phyloP scores from a whole-genome alignment of 2,888 invertebrate species.

The Trichopria drosophilae region DNA sequence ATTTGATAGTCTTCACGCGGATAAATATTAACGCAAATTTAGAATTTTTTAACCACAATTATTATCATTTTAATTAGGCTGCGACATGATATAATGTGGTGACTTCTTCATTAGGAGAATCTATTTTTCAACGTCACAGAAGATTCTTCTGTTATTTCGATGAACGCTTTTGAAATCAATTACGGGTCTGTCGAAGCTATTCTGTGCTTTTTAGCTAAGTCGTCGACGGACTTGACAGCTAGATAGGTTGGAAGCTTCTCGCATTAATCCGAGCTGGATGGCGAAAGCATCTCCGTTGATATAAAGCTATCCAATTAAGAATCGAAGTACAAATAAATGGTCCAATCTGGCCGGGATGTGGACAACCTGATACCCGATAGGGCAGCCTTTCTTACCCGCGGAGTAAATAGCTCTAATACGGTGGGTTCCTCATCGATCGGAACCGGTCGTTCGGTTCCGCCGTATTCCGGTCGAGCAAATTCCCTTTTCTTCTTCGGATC shows the following conservation, averaged over 20 bases:
- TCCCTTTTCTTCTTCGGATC: conserved; percentile 12
- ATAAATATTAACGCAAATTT: no score
- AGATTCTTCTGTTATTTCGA: no score
- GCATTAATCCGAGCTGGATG: conserved; percentile 22
- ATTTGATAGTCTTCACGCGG: no score
- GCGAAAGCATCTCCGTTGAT: conserved; percentile 26
- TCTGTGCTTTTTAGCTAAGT: no score
- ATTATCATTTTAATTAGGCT: no score
- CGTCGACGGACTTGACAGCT: conserved; percentile 17
- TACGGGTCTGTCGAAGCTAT: no score
- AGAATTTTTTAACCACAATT: no score
- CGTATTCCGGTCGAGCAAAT: not conserved
- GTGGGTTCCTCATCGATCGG: conserved; percentile 18
- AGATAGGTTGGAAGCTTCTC: conserved; percentile 4
- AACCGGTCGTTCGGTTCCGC: conserved; percentile 5
- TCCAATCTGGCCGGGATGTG: conserved; percentile 41
- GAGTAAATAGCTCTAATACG: conserved; percentile 32
- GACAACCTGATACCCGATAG: conserved; percentile 36
- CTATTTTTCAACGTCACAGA: no score
- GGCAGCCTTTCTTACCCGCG: not conserved
- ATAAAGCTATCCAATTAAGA: conserved; percentile 52
- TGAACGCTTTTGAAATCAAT: no score
- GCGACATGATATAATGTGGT: no score
- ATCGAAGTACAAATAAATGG: conserved; percentile 47
- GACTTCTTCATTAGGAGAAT: no score